Base-by-base conservation (phyloP, 1,140 invertebrate species). In the Heliconius congener region DNA sequence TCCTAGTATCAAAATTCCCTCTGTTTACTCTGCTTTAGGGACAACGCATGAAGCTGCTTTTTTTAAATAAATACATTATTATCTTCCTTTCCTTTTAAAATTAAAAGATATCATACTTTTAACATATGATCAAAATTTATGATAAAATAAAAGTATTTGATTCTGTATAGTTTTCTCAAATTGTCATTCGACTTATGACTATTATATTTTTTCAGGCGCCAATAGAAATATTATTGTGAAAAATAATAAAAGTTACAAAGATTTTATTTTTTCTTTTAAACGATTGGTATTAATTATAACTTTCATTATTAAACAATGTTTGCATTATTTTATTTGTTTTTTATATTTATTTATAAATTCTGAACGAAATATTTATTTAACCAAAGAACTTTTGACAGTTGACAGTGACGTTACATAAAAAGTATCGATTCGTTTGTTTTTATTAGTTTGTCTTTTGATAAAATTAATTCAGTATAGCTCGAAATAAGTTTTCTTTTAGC, bases 391-490 rank as follows among this genome's bases (percentile, higher is more conserved):
- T 18, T 16, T 66, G 60, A 66, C 60, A 66, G 13, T 30, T 66
- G 60, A 66, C 60, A 66, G 8, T 66, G 60, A 66, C 60, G 13
- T 66, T 66, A 4, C 27, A 30, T 27, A 11, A 30, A 66, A 66
- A 66, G 5, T 66, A 66, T 66, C 27, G 60, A 66, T 66, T 66
- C 60, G 60, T 66, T 66, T 66, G 60, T 66, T 66, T 66, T 66
- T 66, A 27, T 66, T 66, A 27, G 27, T 66, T 66, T 66, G 11
- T 23, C 1, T 27, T 66, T 66, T 8, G 27, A 66, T 5, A 27
- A 66, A 66, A 66, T 30, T 30, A 66, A 66, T 13, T 16, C 11
- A 66, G 11, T 66, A 66, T 66, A 66, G 3, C 11, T 27, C 23
- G 8, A 18, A 13, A 66, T 66, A 66, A 66, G 18, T 66, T 66